phyloP scores from a whole-genome alignment of 2,113 vertebrate genomes.

The Pleuronectes platessa region DNA sequence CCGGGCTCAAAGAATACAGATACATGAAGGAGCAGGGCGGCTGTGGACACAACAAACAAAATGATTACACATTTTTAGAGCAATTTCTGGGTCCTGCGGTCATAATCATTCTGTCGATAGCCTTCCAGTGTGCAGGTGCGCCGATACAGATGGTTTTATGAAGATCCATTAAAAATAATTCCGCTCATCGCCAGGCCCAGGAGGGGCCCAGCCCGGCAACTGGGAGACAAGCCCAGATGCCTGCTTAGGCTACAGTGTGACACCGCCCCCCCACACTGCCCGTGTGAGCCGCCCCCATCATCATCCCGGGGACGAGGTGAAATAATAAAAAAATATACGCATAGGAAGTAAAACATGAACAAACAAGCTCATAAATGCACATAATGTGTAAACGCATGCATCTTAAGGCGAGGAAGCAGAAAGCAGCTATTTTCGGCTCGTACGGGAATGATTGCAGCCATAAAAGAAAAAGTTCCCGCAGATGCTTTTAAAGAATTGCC shows the following conservation, averaged over 20 bases:
- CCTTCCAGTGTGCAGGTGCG: constrained; percentile 83
- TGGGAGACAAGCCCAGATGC: constrained; percentile 71
- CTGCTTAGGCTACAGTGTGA: constrained; percentile 64
- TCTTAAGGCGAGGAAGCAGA: constrained; percentile 17
- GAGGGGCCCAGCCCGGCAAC: constrained; percentile 76
- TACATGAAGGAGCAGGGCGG: constrained; percentile 60
- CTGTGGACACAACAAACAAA: constrained; percentile 79
- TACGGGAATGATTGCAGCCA: constrained; percentile 29
- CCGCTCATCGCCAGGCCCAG: constrained; percentile 80
- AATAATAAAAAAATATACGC: constrained; percentile 50
- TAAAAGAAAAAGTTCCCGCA: constrained; percentile 43
- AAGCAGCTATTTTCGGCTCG: constrained; percentile 13
- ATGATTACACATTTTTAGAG: constrained; percentile 84
- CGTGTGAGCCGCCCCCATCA: constrained; percentile 61
- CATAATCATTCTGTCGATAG: constrained; percentile 85
- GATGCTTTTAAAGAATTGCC: constrained; percentile 21
- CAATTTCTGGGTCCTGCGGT: constrained; percentile 81
- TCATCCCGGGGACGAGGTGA: constrained; percentile 60
- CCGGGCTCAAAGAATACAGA: constrained; percentile 66
- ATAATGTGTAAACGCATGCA: constrained; percentile 6
- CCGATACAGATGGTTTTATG: constrained; percentile 86
- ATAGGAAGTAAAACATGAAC: constrained; percentile 2
- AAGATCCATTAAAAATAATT: constrained; percentile 88
- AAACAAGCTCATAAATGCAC: constrained; percentile 8
- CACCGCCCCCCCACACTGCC: constrained; percentile 32